phyloP scores from a whole-genome alignment of 2,797 vertebrate species.

The Dendrocincla fuliginosa region DNA sequence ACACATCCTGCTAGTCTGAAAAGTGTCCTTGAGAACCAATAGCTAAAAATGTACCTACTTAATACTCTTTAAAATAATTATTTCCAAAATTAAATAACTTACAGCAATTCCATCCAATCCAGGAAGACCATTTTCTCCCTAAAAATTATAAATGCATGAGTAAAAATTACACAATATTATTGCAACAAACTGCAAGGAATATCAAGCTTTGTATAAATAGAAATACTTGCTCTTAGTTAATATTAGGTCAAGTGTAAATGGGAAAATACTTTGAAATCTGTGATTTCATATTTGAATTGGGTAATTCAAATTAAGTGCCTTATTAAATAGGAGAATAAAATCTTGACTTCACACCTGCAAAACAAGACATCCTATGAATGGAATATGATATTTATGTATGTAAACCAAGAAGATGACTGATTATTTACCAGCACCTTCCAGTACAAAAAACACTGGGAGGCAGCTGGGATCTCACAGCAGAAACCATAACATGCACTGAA shows the following conservation, averaged over 20 bases:
- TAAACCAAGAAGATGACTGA: not conserved
- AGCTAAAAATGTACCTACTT: not conserved
- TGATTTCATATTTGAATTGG: not conserved
- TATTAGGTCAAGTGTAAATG: not conserved
- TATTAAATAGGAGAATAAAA: not conserved
- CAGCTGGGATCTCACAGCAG: not conserved
- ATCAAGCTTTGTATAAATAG: not conserved
- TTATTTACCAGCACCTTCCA: not conserved
- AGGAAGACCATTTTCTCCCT: conserved; percentile 80
- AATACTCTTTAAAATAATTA: not conserved
- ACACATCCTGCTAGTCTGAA: not conserved
- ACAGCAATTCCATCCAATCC: conserved; percentile 82
- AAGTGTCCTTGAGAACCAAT: not conserved
- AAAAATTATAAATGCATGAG: conserved; percentile 9
- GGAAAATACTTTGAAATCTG: not conserved
- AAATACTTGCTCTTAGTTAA: not conserved
- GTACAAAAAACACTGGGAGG: not conserved
- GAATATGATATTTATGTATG: not conserved
- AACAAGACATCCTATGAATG: not conserved
- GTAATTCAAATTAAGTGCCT: not conserved
- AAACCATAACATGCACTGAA: not conserved
- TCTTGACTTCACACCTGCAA: not conserved
- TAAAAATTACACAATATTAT: not conserved
- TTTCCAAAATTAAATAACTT: conserved; percentile 66
- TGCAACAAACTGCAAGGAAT: not conserved